Evolutionary conservation across 2,797 vertebrate species (phyloP), one percentile per base, ranked within the genome.

Genomic region (Takifugu ocellatus): DNA sequence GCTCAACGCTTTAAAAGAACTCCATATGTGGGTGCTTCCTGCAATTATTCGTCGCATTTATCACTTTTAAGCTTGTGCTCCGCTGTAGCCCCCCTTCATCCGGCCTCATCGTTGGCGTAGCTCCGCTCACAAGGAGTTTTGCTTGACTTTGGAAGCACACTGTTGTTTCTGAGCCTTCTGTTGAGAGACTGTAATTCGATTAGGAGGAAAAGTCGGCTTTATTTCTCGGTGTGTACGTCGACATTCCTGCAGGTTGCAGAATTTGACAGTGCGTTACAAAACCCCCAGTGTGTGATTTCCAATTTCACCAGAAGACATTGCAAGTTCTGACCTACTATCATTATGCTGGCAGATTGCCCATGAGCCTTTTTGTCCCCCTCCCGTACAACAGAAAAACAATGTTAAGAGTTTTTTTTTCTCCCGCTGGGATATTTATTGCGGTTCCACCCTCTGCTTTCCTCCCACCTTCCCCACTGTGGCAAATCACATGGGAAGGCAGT

Each of bases 351-450:
- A 33, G 9, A 10, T 9, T 33, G 31, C 31, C 31, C 9, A 31
- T 31, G 31, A 33, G 10, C 31, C 9, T 31, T 39, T 52, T 51
- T 46, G 21, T 21, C 21, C 21, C 21, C 21, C 21, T 21, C 21
- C 27, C 49, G 66, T 64, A 54, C 58, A 70, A 54, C 44, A 62
- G 25, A 16, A 58, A 54, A 72, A 67, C 59, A 52, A 62, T 58
- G 49, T 70, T 77, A 79, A 81, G 72, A 80, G 73, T 75, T 84
- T 83, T 71, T 83, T 71, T 39, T 39, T 39, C 76, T 67, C 77
- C 79, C 84, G 78, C 74, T 75, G 77, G 75, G 73, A 85, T 84
- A 85, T 90, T 86, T 88, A 88, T 88, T 86, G 76, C 77, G 80
- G 74, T 83, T 84, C 74, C 76, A 66, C 59, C 64, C 49, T 59